Percentiles rank a stretch among this genome's conserved stretches.
phyloP scores from a whole-genome alignment of 2,113 vertebrate genomes.

The Brachyistius frenatus region DNA sequence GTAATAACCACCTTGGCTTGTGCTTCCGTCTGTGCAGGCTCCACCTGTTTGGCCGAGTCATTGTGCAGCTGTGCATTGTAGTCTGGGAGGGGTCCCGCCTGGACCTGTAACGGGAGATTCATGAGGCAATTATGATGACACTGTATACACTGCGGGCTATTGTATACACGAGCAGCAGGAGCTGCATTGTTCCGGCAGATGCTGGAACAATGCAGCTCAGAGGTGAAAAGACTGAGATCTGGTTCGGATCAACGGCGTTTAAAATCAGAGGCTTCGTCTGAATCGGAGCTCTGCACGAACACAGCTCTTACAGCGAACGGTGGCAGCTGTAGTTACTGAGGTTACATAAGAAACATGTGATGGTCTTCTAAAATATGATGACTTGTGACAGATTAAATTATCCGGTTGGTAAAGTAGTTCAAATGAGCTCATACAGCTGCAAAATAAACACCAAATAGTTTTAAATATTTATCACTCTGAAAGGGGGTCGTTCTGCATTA shows the following conservation, averaged over 20 bases:
- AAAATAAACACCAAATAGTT: too few relatives aligned
- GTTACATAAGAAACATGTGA: too few relatives aligned
- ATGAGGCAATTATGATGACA: constrained; percentile 59
- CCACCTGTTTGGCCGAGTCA: constrained; percentile 80
- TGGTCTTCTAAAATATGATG: too few relatives aligned
- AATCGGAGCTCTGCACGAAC: background rate
- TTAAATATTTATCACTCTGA: too few relatives aligned
- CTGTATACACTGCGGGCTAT: constrained; percentile 38
- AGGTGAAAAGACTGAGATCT: constrained; percentile 22
- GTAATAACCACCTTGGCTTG: constrained; percentile 82
- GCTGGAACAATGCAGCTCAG: constrained; percentile 32
- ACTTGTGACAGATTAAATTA: too few relatives aligned
- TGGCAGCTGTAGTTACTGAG: too few relatives aligned
- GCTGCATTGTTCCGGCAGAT: constrained; percentile 28
- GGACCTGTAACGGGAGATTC: constrained; percentile 73
- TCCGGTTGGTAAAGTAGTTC: too few relatives aligned
- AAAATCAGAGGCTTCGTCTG: background rate
- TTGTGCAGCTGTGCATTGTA: constrained; percentile 81
- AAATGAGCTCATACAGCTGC: too few relatives aligned
- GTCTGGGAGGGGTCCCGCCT: constrained; percentile 82
- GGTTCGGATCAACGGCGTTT: too few relatives aligned
- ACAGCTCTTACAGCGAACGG: too few relatives aligned
- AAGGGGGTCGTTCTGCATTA: too few relatives aligned
- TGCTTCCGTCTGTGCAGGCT: constrained; percentile 81
- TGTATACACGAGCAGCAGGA: constrained; percentile 42